Conservation (phyloP, 2,113 vertebrate species). For the Pseudolaguvia tuberculata region DNA sequence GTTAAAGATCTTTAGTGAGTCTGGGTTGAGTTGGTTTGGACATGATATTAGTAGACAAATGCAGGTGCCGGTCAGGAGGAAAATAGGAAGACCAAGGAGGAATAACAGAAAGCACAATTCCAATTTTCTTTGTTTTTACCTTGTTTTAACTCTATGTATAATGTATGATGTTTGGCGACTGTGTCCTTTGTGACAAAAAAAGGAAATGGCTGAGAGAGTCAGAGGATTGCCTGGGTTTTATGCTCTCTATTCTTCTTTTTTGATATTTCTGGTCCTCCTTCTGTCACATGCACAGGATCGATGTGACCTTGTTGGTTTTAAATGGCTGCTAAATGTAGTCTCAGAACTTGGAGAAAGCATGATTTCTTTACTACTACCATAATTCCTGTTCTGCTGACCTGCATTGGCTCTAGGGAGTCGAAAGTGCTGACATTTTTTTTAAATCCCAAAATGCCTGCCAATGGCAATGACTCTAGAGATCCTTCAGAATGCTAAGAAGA, state of each 20-base stretch:
- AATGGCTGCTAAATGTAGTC: slow-evolving; percentile 23
- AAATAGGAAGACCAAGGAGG: too few species aligned
- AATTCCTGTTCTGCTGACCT: neutral
- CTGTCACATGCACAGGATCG: slow-evolving; percentile 32
- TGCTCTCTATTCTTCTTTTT: slow-evolving; percentile 64
- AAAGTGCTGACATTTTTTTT: neutral
- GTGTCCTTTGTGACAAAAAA: slow-evolving; percentile 37
- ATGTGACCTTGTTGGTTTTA: slow-evolving; percentile 25
- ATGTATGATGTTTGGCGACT: slow-evolving; percentile 70
- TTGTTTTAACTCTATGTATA: slow-evolving; percentile 67
- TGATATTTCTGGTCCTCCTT: slow-evolving; percentile 37
- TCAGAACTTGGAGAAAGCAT: slow-evolving; percentile 15
- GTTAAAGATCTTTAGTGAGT: too few species aligned
- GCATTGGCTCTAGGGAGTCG: neutral
- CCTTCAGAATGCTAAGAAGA: neutral
- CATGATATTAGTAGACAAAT: too few species aligned
- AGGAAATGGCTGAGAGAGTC: slow-evolving; percentile 64
- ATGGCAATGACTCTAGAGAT: neutral
- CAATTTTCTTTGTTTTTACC: slow-evolving; percentile 14
- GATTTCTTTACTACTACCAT: slow-evolving; percentile 35
- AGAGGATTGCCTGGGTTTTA: slow-evolving; percentile 66
- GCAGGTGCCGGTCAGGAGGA: too few species aligned
- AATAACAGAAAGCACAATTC: slow-evolving; percentile 21
- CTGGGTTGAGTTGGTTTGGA: too few species aligned
- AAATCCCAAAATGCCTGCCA: neutral